These are phyloP conservation scores for Oreochromis tanganicae DNA, from an alignment of 2,113 vertebrate genomes.

Conservation along the genomic window DNA sequence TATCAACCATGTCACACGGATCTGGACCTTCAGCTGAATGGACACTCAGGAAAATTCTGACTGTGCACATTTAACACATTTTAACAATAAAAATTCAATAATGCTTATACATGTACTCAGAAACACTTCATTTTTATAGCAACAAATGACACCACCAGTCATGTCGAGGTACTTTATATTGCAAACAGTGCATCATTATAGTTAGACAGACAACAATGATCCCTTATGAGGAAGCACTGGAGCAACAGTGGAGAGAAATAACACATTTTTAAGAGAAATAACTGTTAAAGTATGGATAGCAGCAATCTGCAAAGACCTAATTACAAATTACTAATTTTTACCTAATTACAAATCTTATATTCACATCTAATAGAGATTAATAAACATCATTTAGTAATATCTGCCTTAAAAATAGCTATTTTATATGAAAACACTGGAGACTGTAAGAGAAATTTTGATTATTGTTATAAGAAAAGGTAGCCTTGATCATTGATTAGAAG, in stretches of 20 bases:
- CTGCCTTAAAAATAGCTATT: background rate
- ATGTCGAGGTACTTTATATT: background rate
- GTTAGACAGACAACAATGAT: background rate
- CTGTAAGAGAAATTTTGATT: background rate
- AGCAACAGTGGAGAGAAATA: background rate
- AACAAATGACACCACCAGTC: background rate
- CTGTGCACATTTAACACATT: background rate
- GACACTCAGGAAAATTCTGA: conserved; percentile 69
- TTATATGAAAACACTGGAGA: background rate
- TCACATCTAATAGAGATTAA: background rate
- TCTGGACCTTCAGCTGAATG: conserved; percentile 89
- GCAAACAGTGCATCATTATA: background rate
- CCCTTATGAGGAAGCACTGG: background rate
- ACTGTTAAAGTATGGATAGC: background rate
- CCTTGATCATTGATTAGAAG: background rate
- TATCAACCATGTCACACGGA: conserved; percentile 90
- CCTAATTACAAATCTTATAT: background rate
- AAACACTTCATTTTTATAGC: background rate
- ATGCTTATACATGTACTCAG: background rate
- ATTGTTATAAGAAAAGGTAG: background rate
- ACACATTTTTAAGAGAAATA: background rate
- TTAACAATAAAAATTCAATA: background rate
- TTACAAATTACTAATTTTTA: rapidly evolving
- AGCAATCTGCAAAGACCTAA: background rate
- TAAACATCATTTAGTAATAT: background rate